Conservation (phyloP, 2,888 invertebrate species). For the Keiferia lycopersicella region DNA sequence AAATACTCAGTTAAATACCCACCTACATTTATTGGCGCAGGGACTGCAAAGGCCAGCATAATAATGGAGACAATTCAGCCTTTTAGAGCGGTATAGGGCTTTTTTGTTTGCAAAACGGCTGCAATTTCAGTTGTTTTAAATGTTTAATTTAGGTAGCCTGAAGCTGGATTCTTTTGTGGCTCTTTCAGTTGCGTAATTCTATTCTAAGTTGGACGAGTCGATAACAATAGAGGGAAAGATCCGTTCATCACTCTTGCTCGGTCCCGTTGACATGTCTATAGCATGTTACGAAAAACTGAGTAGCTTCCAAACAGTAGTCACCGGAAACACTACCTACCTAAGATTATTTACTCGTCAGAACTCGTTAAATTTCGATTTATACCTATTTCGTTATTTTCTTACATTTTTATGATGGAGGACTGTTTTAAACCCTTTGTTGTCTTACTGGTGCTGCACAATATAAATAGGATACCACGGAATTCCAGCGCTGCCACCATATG, state of each 20-base stretch:
- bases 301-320: slow-evolving; percentile 18
- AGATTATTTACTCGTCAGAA: too few species aligned
- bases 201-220: slow-evolving; percentile 18
- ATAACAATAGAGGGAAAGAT: slow-evolving; percentile 24
- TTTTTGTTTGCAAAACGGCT: slow-evolving; percentile 58
- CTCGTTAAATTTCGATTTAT: too few species aligned
- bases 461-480: too few species aligned
- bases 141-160: slow-evolving; percentile 37
- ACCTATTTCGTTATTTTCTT: too few species aligned
- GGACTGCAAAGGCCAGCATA: slow-evolving; percentile 64
- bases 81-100: slow-evolving; percentile 61
- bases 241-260: slow-evolving; percentile 38
- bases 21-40: slow-evolving; percentile 76
- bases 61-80: slow-evolving; percentile 73
- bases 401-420: too few species aligned
- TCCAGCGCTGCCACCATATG: too few species aligned
- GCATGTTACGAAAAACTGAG: slow-evolving; percentile 22
- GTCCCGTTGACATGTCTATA: slow-evolving; percentile 40
- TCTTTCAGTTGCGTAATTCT: slow-evolving; percentile 15
- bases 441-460: too few species aligned
- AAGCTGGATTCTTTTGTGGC: slow-evolving; percentile 11
- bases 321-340: not conserved
- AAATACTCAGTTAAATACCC: slow-evolving; percentile 78
- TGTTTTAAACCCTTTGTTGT: too few species aligned
- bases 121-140: slow-evolving; percentile 35